These are phyloP conservation scores for Rhagonycha fulva DNA, from an alignment of 2,888 invertebrate genomes.

Conservation along the genomic window DNA sequence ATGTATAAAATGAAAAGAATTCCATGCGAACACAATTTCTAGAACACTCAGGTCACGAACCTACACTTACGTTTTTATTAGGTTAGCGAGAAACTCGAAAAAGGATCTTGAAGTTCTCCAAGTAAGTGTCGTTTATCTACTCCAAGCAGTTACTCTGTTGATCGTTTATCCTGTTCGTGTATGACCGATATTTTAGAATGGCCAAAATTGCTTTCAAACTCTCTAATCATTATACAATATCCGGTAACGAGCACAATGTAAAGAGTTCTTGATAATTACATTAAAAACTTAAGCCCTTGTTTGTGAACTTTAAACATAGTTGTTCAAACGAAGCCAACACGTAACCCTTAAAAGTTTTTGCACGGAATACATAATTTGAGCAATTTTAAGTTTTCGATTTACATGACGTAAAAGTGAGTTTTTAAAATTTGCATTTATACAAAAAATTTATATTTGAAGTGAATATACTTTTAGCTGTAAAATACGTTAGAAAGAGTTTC, in stretches of 20 bases:
- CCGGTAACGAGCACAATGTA: constrained; percentile 6
- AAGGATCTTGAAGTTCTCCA: constrained; percentile 26
- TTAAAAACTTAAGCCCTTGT: constrained; percentile 14
- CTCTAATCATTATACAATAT: constrained; percentile 11
- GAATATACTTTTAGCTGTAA: background rate
- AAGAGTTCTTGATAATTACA: constrained; percentile 6
- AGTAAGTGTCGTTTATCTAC: constrained; percentile 35
- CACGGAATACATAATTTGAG: constrained; percentile 12
- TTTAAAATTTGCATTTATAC: background rate
- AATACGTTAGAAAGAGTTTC: background rate
- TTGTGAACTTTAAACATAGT: constrained; percentile 14
- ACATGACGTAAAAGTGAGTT: constrained; percentile 3
- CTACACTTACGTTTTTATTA: constrained; percentile 34
- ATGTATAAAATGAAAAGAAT: background rate
- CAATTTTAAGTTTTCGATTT: constrained; percentile 8
- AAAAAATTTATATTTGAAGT: constrained; percentile 2
- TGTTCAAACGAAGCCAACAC: constrained; percentile 14
- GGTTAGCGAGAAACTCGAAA: constrained; percentile 28
- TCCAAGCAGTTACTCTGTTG: constrained; percentile 30
- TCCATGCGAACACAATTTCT: constrained; percentile 1
- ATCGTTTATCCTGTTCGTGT: constrained; percentile 23
- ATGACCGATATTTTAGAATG: constrained; percentile 21
- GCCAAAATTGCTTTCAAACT: constrained; percentile 10
- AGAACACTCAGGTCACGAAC: constrained; percentile 31
- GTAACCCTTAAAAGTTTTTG: constrained; percentile 11